A percentile compares a stretch with the other conserved stretches of the same genome.
phyloP scores from a whole-genome alignment of 1,140 invertebrate species.

The Pararge aegeria region DNA sequence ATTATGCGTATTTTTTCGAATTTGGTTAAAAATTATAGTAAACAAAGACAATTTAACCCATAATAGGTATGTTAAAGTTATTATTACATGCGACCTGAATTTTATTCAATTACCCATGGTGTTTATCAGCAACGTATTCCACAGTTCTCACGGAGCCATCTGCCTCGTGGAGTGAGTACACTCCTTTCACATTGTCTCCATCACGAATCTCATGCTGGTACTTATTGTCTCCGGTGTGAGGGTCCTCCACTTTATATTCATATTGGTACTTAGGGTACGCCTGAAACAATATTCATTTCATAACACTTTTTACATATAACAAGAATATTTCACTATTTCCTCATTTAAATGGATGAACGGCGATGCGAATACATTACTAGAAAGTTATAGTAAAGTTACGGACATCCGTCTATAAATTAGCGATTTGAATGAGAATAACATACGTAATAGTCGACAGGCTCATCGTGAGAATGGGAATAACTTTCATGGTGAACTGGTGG shows the following conservation, averaged over 20 bases:
- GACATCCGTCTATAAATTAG: conserved; percentile 47
- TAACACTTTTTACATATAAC: conserved; percentile 38
- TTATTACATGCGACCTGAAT: no score
- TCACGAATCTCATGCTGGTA: conserved; percentile 81
- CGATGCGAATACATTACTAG: conserved; percentile 60
- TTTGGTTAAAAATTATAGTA: no score
- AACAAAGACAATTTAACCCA: no score
- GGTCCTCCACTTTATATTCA: conserved; percentile 82
- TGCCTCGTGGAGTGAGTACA: conserved; percentile 80
- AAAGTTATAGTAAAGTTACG: conserved; percentile 56
- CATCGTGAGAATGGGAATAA: conserved; percentile 54
- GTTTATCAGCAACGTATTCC: conserved; percentile 80
- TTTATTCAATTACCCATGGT: conserved; percentile 54
- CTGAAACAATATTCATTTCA: conserved; percentile 50
- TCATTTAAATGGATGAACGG: conserved; percentile 49
- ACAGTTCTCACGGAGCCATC: conserved; percentile 81
- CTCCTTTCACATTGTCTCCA: conserved; percentile 81
- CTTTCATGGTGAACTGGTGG: conserved; percentile 44
- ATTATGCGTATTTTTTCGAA: no score
- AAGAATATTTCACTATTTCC: conserved; percentile 17
- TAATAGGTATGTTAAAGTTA: no score
- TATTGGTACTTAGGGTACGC: conserved; percentile 82
- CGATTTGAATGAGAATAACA: conserved; percentile 49
- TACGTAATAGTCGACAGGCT: conserved; percentile 73
- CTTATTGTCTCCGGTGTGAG: conserved; percentile 82